Percentiles rank a stretch among this genome's conserved stretches.
These are phyloP conservation scores for Xenopus laevis DNA, from an alignment of 2,113 vertebrate species.

Conservation along the genomic window DNA sequence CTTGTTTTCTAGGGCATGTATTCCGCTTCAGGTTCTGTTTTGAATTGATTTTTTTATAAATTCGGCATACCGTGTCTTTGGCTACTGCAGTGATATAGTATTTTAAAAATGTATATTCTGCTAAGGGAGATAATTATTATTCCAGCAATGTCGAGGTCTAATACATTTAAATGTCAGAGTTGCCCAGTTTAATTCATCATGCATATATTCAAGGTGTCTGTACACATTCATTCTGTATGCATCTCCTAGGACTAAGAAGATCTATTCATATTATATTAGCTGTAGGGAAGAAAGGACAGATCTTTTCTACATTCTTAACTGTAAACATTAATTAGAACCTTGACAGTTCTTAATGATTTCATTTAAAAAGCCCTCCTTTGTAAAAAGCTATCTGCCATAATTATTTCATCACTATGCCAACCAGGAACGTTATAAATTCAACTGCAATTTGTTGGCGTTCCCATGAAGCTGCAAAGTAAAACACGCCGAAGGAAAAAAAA, in stretches of 20 bases:
- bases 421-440: conserved; percentile 46
- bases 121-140: conserved; percentile 62
- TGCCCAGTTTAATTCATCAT: conserved; percentile 60
- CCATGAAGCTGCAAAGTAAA: conserved; percentile 48
- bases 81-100: conserved; percentile 44
- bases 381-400: conserved; percentile 51
- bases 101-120: conserved; percentile 64
- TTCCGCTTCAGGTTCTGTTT: conserved; percentile 49
- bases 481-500: conserved; percentile 49
- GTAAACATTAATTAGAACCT: conserved; percentile 58
- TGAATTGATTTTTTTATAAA: conserved; percentile 56
- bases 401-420: conserved; percentile 53
- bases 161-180: conserved; percentile 60
- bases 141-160: conserved; percentile 53
- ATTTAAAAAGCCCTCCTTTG: conserved; percentile 48
- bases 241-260: conserved; percentile 47
- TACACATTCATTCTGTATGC: conserved; percentile 50
- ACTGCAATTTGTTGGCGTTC: conserved; percentile 21
- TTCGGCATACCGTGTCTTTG: conserved; percentile 47
- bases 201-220: conserved; percentile 49
- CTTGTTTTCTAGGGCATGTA: conserved; percentile 32
- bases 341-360: conserved; percentile 51
- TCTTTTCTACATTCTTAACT: conserved; percentile 56
- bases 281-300: conserved; percentile 45
- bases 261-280: conserved; percentile 56